Base-by-base conservation (phyloP, 2,888 invertebrate species). In the Arctia plantaginis region DNA sequence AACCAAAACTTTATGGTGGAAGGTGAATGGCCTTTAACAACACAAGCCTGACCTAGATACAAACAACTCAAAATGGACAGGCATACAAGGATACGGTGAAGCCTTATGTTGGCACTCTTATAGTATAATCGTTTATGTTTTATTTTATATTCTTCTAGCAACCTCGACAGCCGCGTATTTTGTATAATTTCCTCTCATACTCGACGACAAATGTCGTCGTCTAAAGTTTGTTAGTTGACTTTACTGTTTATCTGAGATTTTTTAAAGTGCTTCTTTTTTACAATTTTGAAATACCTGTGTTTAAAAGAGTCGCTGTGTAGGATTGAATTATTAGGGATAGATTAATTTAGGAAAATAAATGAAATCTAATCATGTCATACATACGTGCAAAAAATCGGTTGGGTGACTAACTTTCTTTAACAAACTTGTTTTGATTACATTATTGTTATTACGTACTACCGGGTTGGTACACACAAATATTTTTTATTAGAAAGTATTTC, bases 11-110 rank as follows among this genome's bases (percentile, higher is more conserved):
- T 27, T 27, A 59, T n/a, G n/a, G n/a, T n/a, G 47, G 18, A 67
- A 44, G 68, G 68, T 68, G 51, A 68, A 69, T 55, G 68, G 35
- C 51, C 51, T 55, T 47, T 15, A 69, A 69, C 35, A 69, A 55
- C 68, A 51, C 68, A n/a, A 69, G 51, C 35, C n/a, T 69, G 68
- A 51, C 68, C 68, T 69, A 51, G 33, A 69, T 69, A 33, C 51
- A 69, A 35, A 33, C 35, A n/a, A 66, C 41, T 55, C 68, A 55
- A 69, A 69, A 69, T 69, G n/a, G 68, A 55, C 51, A 35, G n/a
- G 35, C 51, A 51, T 55, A 55, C 35, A 55, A 69, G 68, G 35
- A 69, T 55, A 18, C 35, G 33, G 33, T n/a, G 51, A 69, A 69
- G 51, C 68, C 68, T 69, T 55, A 69, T 69, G 35, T 55, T 33